Evolutionary conservation across 2,113 vertebrate genomes (phyloP).

Genomic region (Zootoca vivipara): DNA sequence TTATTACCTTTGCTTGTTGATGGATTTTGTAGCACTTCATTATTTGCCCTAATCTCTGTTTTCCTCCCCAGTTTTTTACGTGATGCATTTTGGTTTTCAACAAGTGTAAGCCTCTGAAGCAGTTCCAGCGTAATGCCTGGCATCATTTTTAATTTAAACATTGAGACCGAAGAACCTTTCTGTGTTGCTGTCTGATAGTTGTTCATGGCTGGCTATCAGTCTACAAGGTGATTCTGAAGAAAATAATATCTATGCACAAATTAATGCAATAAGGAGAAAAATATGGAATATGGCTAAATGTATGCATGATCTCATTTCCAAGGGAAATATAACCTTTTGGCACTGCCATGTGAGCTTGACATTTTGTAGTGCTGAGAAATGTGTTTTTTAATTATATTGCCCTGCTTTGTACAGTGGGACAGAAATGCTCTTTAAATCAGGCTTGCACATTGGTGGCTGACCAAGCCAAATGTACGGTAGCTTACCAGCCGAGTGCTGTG

Average conservation of each 20-base stretch:
- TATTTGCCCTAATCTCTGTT: not conserved
- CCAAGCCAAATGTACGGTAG: not conserved
- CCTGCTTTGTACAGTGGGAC: not conserved
- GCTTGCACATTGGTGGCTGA: not conserved
- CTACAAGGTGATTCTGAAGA: not conserved
- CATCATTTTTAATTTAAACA: conserved; percentile 18
- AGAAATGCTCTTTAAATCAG: conserved; percentile 25
- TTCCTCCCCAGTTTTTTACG: not conserved
- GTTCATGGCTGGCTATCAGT: conserved; percentile 3
- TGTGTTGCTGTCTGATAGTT: conserved; percentile 16
- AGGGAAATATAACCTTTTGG: conserved; percentile 13
- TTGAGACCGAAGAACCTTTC: conserved; percentile 17
- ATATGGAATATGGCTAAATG: not conserved
- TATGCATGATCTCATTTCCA: conserved; percentile 21
- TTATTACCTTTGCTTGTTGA: not conserved
- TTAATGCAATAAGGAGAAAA: conserved; percentile 1
- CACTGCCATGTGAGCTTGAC: not conserved
- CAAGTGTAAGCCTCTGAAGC: conserved; percentile 29
- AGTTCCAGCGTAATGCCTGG: conserved; percentile 27
- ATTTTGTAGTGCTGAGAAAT: conserved; percentile 37
- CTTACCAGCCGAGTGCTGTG: not conserved
- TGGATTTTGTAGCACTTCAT: not conserved
- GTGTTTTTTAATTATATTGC: conserved; percentile 35
- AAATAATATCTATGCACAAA: conserved; percentile 1
- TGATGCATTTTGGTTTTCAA: conserved; percentile 38